Base-by-base conservation (phyloP, 2,888 invertebrate genomes). In the Spodoptera littoralis region DNA sequence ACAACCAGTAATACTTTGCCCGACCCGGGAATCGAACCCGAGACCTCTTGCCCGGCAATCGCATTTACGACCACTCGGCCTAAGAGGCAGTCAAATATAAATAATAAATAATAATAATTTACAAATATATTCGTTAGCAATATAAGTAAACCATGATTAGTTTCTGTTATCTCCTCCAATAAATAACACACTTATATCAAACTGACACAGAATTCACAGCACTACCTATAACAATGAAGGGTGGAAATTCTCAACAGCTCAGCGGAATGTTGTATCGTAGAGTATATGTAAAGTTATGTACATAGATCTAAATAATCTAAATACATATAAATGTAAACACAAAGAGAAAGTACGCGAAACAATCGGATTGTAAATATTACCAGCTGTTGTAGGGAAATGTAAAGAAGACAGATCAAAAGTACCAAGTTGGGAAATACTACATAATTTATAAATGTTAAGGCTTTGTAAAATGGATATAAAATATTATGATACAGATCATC, bases 261-360 rank as follows among this genome's bases (percentile, higher is more conserved):
- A 53, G 49, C 30, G 13, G 42, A 71, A 68, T 61, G 57, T 43
- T 51, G 59, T 59, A 47, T 6, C 4, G 48, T 47, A 47, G 27
- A 12, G 71, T 58, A 73, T 73, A 71, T 72, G 71, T 63, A 68
- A 53, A 71, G 13, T 68, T 71, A 71, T 71, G 71, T 71, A 73
- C 73, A 71, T 73, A 73, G 55, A 71, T 71, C 68, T 71, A 59
- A 71, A 71, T 71, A 59, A 44, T 27, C 27, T 27, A 27, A 27
- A 27, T 27, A 27, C 27, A 27, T 27, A 27, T 27, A 27, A 27
- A 27, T 27, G 27, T 27, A 68, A 63, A 71, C 45, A 73, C 55
- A 5, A 13, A 50, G 68, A 53, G 63, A 71, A 68, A 71, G 73
- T 72, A 46, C 48, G 68, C 63, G 46, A 73, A 72, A 71, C 71